These are phyloP conservation scores for Drosophila rufa DNA, from an alignment of 1,140 invertebrate genomes.

Conservation along the genomic window DNA sequence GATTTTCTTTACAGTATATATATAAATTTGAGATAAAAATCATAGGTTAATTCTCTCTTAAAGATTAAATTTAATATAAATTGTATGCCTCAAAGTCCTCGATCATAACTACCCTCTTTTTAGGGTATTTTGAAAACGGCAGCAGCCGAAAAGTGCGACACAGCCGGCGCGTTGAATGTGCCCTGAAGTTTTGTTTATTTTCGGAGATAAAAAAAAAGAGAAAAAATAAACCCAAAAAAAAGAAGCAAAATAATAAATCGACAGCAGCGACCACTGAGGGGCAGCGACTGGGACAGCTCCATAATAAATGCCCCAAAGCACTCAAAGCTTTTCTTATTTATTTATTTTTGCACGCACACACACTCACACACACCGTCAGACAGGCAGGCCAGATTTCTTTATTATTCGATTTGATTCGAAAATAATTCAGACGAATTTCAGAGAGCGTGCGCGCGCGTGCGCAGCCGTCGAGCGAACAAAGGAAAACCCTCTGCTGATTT, in stretches of 20 bases:
- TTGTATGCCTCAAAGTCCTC: neutral
- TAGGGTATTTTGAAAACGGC: conserved; percentile 43
- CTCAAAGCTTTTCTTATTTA: conserved; percentile 65
- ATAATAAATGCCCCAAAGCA: conserved; percentile 61
- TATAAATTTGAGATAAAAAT: neutral
- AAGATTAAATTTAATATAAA: neutral
- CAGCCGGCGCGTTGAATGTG: conserved; percentile 55
- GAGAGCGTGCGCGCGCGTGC: conserved; percentile 39
- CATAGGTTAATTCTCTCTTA: neutral
- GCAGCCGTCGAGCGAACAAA: conserved; percentile 29
- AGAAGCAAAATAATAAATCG: conserved; percentile 48
- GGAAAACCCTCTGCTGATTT: conserved; percentile 34
- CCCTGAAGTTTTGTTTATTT: conserved; percentile 67
- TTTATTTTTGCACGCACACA: conserved; percentile 34
- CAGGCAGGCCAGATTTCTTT: conserved; percentile 49
- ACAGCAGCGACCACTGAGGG: conserved; percentile 29
- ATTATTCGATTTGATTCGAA: conserved; percentile 61
- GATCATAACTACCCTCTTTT: neutral
- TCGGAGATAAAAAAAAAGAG: conserved; percentile 54
- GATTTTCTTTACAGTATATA: no score
- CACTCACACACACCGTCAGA: conserved; percentile 1
- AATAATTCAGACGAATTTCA: conserved; percentile 44
- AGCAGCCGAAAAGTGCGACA: conserved; percentile 55
- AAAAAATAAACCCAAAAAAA: neutral
- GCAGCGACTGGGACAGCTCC: conserved; percentile 49